Base-by-base conservation (phyloP, 2,888 invertebrate species). In the Melitaea athalia region DNA sequence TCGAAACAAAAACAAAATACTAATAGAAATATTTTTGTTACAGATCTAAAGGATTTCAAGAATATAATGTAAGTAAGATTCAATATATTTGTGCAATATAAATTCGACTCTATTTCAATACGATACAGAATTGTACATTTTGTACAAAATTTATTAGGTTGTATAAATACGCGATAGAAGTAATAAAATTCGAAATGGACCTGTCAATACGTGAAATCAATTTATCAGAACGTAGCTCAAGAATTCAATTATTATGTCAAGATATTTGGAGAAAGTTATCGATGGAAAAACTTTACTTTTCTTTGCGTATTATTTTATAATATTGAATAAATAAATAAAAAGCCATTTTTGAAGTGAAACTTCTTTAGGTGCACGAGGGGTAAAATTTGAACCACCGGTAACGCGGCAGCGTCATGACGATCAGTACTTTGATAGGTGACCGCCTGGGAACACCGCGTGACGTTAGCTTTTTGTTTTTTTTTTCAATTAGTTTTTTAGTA, bases 61-160 rank as follows among this genome's bases (percentile, higher is more conserved):
- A 52, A 63, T 45, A 66, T 38, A 63, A 69, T 69, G 63, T 65
- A 63, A 69, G 69, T 66, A 59, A 47, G 33, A 12, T 55, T 24
- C 11, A 24, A 52, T 24, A 52, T 55, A 2, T 55, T 33, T 33
- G 38, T 33, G 2, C 5, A 15, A 49, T n/a, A 49, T 49, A 33
- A 14, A 17, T 63, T 53, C 12, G 24, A 10, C 12, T 4, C 12
- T 53, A 15, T 50, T 17, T 15, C 15, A 6, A 12, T 12, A 17
- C 12, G 5, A 12, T 6, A 24, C 11, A 52, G 17, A 17, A 12
- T 52, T 31, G 52, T 52, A 52, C 12, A 31, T 24, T 52, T 52
- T 52, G 0, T 52, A n/a, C 8, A n/a, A 50, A 7, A 50, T 17
- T n/a, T 50, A 15, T 49, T 15, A 49, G 50, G 15, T 50, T 50